Base-by-base conservation (phyloP, 2,113 vertebrate genomes). In the Callocephalon fimbriatum region DNA sequence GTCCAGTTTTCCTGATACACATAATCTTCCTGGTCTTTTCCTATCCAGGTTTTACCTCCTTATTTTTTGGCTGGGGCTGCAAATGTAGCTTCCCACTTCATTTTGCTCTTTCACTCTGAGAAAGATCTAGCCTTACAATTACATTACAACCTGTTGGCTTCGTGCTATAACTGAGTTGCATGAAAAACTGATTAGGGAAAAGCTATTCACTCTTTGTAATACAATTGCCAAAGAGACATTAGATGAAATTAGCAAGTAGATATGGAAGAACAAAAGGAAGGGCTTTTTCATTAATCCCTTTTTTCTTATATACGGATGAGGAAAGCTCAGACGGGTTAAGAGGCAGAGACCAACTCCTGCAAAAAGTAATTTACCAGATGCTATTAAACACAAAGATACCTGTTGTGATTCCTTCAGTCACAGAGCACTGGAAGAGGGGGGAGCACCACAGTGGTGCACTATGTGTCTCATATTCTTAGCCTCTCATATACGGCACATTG, bases 401-500 rank as follows among this genome's bases (percentile, higher is more conserved):
- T 75, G 27, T 8, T 78, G 47, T 86, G 51, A 50, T 59, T 89
- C 19, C 27, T 44, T 82, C 32, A 59, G 75, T 42, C 27, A 63
- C 44, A 72, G 58, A 59, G 31, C 16, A 50, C 15, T 59, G 15
- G 35, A 53, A 76, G 18, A 38, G 45, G 18, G 23, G 19, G 12
- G 37, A 20, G 8, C 20, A 47, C 31, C 35, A 70, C 12, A 7
- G 13, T 3, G 1, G 27, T 54, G 22, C 5, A 0, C 18, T 40
- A 6, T 18, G 7, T 32, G 10, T 16, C 16, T 40, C 32, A 19
- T 37, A 17, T 59, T 63, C 29, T 59, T 27, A 42, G 25, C 9
- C 7, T 83, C 29, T 83, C 47, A 25, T 37, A 22, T n/a, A 27
- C 13, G 8, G 26, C 44, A 47, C 29, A 15, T 9, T 45, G 23